phyloP scores from a whole-genome alignment of 2,797 vertebrate genomes.

The Apogon hyalosoma region DNA sequence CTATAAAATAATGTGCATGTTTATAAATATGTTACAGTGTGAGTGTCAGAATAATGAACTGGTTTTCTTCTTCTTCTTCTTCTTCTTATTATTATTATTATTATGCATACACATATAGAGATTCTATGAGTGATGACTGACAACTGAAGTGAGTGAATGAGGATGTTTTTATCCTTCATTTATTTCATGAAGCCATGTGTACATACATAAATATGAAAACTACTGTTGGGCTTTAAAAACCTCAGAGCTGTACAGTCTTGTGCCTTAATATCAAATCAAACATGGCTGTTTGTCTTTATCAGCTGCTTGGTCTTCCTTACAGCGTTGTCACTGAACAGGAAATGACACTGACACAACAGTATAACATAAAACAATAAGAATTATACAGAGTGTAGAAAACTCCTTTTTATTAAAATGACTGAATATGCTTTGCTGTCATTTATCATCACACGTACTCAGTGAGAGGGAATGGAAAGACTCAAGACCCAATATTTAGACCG shows the following conservation, averaged over 20 bases:
- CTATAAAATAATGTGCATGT: too few relatives aligned
- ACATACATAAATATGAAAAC: slow-evolving; percentile 25
- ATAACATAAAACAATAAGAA: slow-evolving; percentile 21
- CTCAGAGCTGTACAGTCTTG: slow-evolving; percentile 10
- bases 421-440: slow-evolving; percentile 11
- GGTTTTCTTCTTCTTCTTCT: too few relatives aligned
- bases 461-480: too few relatives aligned
- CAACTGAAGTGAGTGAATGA: too few relatives aligned
- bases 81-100: too few relatives aligned
- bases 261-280: slow-evolving; percentile 45
- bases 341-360: slow-evolving; percentile 16
- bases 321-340: neutral
- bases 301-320: slow-evolving; percentile 31
- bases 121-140: too few relatives aligned
- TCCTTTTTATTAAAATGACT: slow-evolving; percentile 9
- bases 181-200: slow-evolving; percentile 16
- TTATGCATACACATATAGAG: too few relatives aligned
- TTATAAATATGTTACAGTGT: too few relatives aligned
- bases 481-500: too few relatives aligned
- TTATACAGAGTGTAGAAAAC: neutral
- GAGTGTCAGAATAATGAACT: too few relatives aligned
- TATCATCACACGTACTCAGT: neutral
- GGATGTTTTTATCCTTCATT: neutral
- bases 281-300: slow-evolving; percentile 54
- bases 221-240: slow-evolving; percentile 12